phyloP scores from a whole-genome alignment of 2,113 vertebrate genomes.

The Ageneiosus marmoratus region DNA sequence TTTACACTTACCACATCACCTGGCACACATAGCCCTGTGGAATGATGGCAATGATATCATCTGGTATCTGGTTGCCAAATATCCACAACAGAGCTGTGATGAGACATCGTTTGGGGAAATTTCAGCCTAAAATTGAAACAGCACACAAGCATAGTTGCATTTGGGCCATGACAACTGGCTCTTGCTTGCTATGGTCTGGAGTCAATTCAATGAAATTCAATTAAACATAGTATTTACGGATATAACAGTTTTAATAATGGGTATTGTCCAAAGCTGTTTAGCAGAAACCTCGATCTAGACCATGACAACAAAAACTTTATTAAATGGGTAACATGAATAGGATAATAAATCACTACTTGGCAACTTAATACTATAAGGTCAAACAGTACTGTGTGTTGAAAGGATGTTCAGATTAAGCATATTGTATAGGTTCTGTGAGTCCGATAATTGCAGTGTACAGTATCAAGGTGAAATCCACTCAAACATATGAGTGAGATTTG shows the following conservation, averaged over 20 bases:
- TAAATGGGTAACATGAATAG: background rate
- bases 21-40: background rate
- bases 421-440: background rate
- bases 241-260: background rate
- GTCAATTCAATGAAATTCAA: background rate
- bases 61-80: background rate
- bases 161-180: background rate
- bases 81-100: background rate
- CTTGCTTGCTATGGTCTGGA: background rate
- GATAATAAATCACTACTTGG: background rate
- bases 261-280: background rate
- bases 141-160: background rate
- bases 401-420: background rate
- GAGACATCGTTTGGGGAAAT: background rate
- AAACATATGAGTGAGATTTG: background rate
- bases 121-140: background rate
- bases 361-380: background rate
- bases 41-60: background rate
- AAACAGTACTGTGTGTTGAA: background rate
- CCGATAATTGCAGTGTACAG: background rate
- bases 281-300: background rate
- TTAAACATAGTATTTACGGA: conserved; percentile 6
- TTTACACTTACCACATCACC: background rate
- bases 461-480: background rate
- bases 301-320: background rate